Evolutionary conservation across 37 sponge, comb jelly and placozoan genomes (phyloP), one percentile per base, ranked within the genome.

Genomic region (Beroe ovata): DNA sequence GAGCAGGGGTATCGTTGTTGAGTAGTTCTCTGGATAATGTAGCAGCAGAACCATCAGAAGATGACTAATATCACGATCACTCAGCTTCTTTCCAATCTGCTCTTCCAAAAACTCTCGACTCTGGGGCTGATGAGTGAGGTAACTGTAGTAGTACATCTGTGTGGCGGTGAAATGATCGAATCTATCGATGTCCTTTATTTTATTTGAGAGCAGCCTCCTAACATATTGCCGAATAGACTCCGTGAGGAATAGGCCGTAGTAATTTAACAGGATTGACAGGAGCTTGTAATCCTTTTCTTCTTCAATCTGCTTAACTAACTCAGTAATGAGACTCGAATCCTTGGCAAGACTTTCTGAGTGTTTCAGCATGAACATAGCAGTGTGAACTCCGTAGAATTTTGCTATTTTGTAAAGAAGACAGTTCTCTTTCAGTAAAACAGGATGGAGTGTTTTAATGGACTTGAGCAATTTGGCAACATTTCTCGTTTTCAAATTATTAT

Each of bases 251-350:
- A 66, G 34, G 69, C 69, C 69, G 16, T 66, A 66, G 36, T 66
- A 66, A 19, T 1, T 66, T 1, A 66, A 4, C 2, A 66, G 30
- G 16, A 32, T 29, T 33, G 25, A 0, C 29, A 66, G 69, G 36
- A 66, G 1, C 1, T 26, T 8, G 34, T 32, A 8, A 66, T 66
- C 35, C 19, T 66, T 32, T 19, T 66, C 34, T 30, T 29, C 69
- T 66, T 66, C 69, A 66, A 66, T 66, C 34, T 66, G 69, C 36
- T 16, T 66, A 4, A 66, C 34, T 8, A 66, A 33, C 16, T 66
- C 69, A 2, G 30, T 18, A 19, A 66, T 1, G 16, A 34, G 16
- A 66, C 34, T 66, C 8, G 32, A 26, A 33, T 66, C 34, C 16
- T 66, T 66, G 30, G 36, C 69, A 1, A 66, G 18, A 33, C 8